Base-by-base conservation (phyloP, 92 coral and sea anemone genomes). In the Phenganax stokvisi region DNA sequence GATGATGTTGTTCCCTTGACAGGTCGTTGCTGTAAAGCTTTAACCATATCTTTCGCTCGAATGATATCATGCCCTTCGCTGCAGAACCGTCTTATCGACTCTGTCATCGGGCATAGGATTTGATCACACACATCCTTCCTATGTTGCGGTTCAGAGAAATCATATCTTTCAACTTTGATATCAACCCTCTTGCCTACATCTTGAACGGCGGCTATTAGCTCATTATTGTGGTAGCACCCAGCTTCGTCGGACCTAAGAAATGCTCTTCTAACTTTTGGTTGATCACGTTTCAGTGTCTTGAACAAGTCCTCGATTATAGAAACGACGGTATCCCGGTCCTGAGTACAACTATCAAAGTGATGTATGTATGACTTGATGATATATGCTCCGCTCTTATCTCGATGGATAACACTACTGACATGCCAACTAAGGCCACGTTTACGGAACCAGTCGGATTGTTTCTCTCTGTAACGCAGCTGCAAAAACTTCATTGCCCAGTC, bases 401-500 rank as follows among this genome's bases (percentile, higher is more conserved):
- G 71, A 17, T 53, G 53, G 13, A 78, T 61, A 20, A 57, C 66
- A 10, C 85, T 83, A 75, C 89, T 82, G 30, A 89, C 79, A 71
- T 86, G 91, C 87, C 91, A 89, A 65, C 71, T 84, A 51, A 89
- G 54, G 62, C 92, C 91, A 12, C 88, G 57, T 37, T 88, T 82
- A 10, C 67, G 89, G 64, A 85, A 82, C 90, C 88, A 88, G 9
- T 88, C 88, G 27, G 83, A 54, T 72, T 89, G 91, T 62, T 85
- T 85, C 66, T 89, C 91, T 9, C 91, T 69, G 60, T 60, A 86
- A 81, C 73, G 78, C 52, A 60, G 57, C 11, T 79, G 83, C 37
- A 56, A 4, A 80, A 89, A 79, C 72, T 89, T 89, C 87, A 89
- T 89, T 15, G 89, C 92, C 92, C 92, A 89, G 81, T 89, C 89